Percentiles rank a stretch among this genome's conserved stretches.
Conservation (phyloP, 2,113 vertebrate genomes). For the Podilymbus podiceps region DNA sequence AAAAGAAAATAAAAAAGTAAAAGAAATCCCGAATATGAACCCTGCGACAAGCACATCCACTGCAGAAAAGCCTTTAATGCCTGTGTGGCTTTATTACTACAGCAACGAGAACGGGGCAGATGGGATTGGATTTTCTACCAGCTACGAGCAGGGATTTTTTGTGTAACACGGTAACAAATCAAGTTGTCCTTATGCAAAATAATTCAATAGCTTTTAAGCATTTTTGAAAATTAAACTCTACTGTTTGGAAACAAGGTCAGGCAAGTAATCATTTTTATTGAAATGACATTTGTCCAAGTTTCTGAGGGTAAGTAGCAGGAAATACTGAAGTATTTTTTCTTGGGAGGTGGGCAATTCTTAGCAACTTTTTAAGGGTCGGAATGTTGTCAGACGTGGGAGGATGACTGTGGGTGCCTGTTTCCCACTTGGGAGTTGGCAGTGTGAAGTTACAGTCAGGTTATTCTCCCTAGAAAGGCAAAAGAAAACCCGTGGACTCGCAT, state of each 20-base stretch:
- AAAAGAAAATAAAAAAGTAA: neutral
- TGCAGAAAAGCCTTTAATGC: constrained; percentile 40
- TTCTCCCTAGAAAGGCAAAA: neutral
- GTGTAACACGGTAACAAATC: neutral
- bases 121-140: neutral
- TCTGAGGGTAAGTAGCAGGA: neutral
- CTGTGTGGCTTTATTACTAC: neutral
- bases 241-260: neutral
- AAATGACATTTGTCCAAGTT: fast-evolving
- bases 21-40: neutral
- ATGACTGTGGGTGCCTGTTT: fast-evolving
- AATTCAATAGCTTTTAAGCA: neutral
- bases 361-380: fast-evolving
- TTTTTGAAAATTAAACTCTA: neutral
- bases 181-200: neutral
- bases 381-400: too few relatives aligned
- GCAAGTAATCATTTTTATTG: neutral
- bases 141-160: neutral
- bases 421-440: neutral
- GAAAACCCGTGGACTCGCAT: neutral
- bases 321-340: neutral
- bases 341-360: neutral
- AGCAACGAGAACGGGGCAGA: neutral
- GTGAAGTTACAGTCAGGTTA: neutral
- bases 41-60: neutral